Evolutionary conservation across 2,113 vertebrate species (phyloP).

Genomic region (Ibidorhyncha struthersii): DNA sequence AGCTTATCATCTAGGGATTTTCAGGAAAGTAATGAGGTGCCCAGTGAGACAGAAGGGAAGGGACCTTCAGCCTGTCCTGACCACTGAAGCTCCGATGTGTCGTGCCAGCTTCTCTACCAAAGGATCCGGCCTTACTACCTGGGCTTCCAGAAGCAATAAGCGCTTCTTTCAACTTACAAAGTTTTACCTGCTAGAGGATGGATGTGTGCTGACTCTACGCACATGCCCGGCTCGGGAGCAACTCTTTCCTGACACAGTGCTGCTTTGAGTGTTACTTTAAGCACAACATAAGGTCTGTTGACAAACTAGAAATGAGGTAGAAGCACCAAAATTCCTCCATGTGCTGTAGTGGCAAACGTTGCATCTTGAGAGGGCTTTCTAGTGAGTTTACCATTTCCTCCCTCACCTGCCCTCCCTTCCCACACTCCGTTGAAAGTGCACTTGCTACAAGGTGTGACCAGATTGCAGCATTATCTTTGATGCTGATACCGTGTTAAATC

Average conservation of each 20-base stretch:
- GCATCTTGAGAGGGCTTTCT: not conserved
- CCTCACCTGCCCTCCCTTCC: not conserved
- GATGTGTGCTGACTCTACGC: not conserved
- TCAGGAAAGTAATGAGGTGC: not conserved
- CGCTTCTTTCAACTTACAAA: not conserved
- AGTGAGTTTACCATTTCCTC: not conserved
- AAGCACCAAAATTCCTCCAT: not conserved
- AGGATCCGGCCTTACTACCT: not conserved
- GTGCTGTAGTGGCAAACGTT: accelerated
- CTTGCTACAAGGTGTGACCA: not conserved
- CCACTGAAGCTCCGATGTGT: not conserved
- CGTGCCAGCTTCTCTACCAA: not conserved
- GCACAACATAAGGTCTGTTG: not conserved
- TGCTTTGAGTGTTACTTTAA: not conserved
- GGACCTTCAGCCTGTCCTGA: not conserved
- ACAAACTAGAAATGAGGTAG: not conserved
- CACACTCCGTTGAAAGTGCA: accelerated
- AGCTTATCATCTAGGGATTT: not conserved
- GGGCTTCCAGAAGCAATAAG: not conserved
- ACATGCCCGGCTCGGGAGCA: accelerated
- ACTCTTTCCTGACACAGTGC: not conserved
- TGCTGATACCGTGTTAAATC: not conserved
- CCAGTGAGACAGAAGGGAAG: not conserved
- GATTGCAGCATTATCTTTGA: not conserved
- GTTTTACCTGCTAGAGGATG: not conserved